Conservation (phyloP, 2,797 vertebrate genomes). For the Microctenopoma lineatum region DNA sequence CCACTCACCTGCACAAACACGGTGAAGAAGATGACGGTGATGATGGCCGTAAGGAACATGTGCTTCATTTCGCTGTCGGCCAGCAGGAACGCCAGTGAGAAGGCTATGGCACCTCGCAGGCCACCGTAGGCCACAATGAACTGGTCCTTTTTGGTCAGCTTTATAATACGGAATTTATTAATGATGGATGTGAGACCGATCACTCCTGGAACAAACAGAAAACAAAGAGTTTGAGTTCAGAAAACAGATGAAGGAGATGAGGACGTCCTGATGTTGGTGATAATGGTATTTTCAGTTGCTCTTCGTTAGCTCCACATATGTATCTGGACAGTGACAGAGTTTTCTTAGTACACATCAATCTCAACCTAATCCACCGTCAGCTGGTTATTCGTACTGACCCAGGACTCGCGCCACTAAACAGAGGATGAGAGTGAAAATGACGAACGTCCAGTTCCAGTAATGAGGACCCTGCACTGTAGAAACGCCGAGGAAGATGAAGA, state of each 20-base stretch:
- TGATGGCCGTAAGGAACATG: conserved; percentile 95
- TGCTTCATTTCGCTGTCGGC: conserved; percentile 77
- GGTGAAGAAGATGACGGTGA: conserved; percentile 98
- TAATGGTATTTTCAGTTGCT: too few species aligned
- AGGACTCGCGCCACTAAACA: conserved; percentile 92
- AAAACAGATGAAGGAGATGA: too few species aligned
- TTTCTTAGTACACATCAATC: neutral
- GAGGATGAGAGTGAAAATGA: conserved; percentile 90
- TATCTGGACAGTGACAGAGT: too few species aligned
- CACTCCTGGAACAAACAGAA: conserved; percentile 83
- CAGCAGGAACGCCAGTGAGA: conserved; percentile 93
- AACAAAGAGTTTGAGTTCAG: neutral
- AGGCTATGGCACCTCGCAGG: conserved; percentile 95
- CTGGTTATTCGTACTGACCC: conserved; percentile 78
- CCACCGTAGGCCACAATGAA: conserved; percentile 98
- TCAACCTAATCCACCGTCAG: too few species aligned
- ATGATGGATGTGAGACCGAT: conserved; percentile 93
- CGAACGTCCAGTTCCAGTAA: conserved; percentile 96
- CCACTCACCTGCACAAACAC: conserved; percentile 94
- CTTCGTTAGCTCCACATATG: too few species aligned
- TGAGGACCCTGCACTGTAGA: conserved; percentile 94
- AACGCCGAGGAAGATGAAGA: conserved; percentile 98
- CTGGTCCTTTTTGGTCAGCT: conserved; percentile 96
- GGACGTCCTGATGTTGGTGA: too few species aligned
- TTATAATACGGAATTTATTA: conserved; percentile 98